Conservation (phyloP, 2,888 invertebrate genomes). For the Chironomus riparius region DNA sequence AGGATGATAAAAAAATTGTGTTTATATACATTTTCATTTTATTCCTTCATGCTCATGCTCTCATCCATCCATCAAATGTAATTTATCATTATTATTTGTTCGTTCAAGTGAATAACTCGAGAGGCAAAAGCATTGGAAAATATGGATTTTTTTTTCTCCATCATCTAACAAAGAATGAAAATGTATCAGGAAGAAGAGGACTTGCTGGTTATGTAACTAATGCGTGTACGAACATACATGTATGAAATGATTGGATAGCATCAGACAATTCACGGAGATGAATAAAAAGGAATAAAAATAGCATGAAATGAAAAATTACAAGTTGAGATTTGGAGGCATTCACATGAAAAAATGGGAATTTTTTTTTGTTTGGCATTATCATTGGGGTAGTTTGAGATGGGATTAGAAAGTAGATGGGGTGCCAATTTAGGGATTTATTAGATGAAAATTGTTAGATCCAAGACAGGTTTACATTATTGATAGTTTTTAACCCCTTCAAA, state of each 20-base stretch:
- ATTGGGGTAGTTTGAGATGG: too few species aligned
- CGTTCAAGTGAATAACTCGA: slow-evolving; percentile 29
- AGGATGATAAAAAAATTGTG: neutral
- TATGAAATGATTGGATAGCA: neutral
- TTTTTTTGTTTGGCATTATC: too few species aligned
- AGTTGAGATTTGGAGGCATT: too few species aligned
- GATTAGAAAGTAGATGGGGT: too few species aligned
- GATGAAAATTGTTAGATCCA: too few species aligned
- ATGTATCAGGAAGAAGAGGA: neutral
- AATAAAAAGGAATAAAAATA: neutral
- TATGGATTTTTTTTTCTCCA: slow-evolving; percentile 14
- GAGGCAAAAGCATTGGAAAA: neutral
- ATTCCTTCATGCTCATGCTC: neutral
- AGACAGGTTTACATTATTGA: too few species aligned
- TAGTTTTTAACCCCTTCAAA: too few species aligned
- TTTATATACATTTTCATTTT: neutral
- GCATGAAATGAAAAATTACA: too few species aligned
- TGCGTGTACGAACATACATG: neutral
- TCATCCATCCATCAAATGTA: slow-evolving; percentile 28
- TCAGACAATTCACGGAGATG: neutral
- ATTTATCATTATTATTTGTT: slow-evolving; percentile 29
- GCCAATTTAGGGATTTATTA: too few species aligned
- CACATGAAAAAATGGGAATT: too few species aligned
- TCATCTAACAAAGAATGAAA: neutral
- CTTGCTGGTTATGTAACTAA: neutral